phyloP scores from a whole-genome alignment of 2,113 vertebrate genomes.

The Tupaia tana region DNA sequence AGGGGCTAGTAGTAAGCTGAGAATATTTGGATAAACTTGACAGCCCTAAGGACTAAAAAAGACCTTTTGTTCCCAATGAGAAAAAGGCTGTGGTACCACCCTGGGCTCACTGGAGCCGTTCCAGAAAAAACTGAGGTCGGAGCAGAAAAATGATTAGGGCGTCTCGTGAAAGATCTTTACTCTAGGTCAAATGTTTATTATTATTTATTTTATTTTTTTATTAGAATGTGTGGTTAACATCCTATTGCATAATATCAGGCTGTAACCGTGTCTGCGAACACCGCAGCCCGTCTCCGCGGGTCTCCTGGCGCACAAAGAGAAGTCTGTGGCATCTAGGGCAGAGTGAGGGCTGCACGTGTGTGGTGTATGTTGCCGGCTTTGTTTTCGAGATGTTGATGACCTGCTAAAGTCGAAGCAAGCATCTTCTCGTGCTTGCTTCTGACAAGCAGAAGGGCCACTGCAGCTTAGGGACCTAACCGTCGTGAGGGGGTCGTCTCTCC shows the following conservation, averaged over 20 bases:
- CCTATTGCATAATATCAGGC: slow-evolving; percentile 65
- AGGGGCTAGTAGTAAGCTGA: slow-evolving; percentile 84
- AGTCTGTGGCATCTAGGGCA: not conserved
- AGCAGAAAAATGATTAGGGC: slow-evolving; percentile 79
- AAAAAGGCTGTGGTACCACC: slow-evolving; percentile 80
- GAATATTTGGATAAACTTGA: slow-evolving; percentile 90
- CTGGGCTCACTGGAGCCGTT: slow-evolving; percentile 82
- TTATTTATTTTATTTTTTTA: slow-evolving; percentile 85
- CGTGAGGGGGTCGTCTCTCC: not conserved
- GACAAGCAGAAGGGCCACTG: not conserved
- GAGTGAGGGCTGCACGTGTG: rapidly evolving
- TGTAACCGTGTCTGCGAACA: not conserved
- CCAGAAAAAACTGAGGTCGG: slow-evolving; percentile 86
- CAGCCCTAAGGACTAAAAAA: slow-evolving; percentile 86
- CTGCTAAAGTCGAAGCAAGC: not conserved
- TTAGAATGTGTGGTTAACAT: slow-evolving; percentile 80
- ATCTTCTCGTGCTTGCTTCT: not conserved
- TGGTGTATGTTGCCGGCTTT: not conserved
- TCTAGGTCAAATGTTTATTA: slow-evolving; percentile 83
- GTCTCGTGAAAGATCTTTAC: slow-evolving; percentile 84
- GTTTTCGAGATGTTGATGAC: not conserved
- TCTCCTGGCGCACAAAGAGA: not conserved
- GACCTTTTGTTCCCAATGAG: slow-evolving; percentile 88
- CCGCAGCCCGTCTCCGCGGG: rapidly evolving
- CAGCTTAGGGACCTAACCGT: rapidly evolving